Conservation (phyloP, 2,888 invertebrate species). For the Hyalella azteca region DNA sequence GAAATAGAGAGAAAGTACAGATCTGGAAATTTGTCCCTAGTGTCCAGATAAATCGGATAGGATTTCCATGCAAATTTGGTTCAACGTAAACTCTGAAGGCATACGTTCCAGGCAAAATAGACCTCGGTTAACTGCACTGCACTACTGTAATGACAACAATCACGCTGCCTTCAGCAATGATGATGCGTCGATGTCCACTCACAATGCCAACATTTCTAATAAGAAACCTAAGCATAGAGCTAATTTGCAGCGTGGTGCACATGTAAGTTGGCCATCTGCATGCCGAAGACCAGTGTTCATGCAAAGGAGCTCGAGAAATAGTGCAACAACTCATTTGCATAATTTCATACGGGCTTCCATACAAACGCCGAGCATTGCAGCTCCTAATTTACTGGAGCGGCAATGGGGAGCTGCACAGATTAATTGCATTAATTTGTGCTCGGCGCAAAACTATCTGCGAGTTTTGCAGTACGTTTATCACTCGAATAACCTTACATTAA, state of each 20-base stretch:
- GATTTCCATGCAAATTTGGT: not conserved
- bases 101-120: conserved; percentile 3
- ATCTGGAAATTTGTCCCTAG: too few relatives aligned
- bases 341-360: not conserved
- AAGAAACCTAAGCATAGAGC: not conserved
- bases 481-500: too few relatives aligned
- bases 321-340: conserved; percentile 9
- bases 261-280: not conserved
- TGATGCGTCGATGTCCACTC: conserved; percentile 18
- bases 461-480: too few relatives aligned
- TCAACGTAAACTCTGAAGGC: not conserved
- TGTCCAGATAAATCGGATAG: too few relatives aligned
- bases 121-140: not conserved
- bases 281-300: not conserved
- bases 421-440: too few relatives aligned
- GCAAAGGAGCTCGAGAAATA: not conserved
- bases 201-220: not conserved
- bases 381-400: conserved; percentile 1
- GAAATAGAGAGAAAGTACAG: too few relatives aligned
- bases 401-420: not conserved
- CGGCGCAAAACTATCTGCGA: too few relatives aligned
- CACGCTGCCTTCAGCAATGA: not conserved
- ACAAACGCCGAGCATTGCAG: not conserved
- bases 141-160: conserved; percentile 12
- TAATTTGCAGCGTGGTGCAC: not conserved